Percentiles rank a stretch among this genome's conserved stretches.
These are phyloP conservation scores for Drosophila tripunctata DNA, from an alignment of 2,888 invertebrate species.

Conservation along the genomic window DNA sequence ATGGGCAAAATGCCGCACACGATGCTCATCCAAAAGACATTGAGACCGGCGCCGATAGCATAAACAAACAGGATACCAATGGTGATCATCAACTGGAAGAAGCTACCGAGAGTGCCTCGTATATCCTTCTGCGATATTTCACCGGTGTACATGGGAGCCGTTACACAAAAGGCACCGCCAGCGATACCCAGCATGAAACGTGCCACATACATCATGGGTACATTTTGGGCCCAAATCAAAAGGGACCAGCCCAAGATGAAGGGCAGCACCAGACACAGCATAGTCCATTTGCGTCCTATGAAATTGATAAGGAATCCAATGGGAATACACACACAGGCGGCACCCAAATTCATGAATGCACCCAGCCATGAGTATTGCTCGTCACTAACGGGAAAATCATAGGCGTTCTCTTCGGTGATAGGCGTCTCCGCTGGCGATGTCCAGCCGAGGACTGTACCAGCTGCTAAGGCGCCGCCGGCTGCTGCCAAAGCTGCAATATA, in stretches of 20 bases:
- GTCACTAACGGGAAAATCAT: constrained; percentile 85
- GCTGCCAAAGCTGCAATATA: constrained; percentile 85
- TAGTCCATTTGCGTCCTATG: constrained; percentile 90
- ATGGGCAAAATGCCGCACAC: constrained; percentile 85
- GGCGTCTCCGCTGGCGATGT: constrained; percentile 87
- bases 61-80: constrained; percentile 93
- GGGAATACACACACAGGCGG: constrained; percentile 89
- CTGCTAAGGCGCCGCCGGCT: constrained; percentile 91
- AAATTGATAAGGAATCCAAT: constrained; percentile 89
- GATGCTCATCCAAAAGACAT: constrained; percentile 80
- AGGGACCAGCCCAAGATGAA: constrained; percentile 90
- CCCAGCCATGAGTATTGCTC: constrained; percentile 89
- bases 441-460: constrained; percentile 91
- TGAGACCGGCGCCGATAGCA: constrained; percentile 85
- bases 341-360: constrained; percentile 90
- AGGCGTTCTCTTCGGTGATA: constrained; percentile 81
- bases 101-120: constrained; percentile 93
- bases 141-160: constrained; percentile 92
- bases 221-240: constrained; percentile 89
- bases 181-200: constrained; percentile 83
- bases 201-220: constrained; percentile 82
- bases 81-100: constrained; percentile 94
- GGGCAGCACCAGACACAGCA: constrained; percentile 85
- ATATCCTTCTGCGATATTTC: constrained; percentile 94
- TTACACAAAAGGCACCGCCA: constrained; percentile 91